Evolutionary conservation across 1,140 invertebrate genomes (phyloP).

Genomic region (Tetragonula clypearis): DNA sequence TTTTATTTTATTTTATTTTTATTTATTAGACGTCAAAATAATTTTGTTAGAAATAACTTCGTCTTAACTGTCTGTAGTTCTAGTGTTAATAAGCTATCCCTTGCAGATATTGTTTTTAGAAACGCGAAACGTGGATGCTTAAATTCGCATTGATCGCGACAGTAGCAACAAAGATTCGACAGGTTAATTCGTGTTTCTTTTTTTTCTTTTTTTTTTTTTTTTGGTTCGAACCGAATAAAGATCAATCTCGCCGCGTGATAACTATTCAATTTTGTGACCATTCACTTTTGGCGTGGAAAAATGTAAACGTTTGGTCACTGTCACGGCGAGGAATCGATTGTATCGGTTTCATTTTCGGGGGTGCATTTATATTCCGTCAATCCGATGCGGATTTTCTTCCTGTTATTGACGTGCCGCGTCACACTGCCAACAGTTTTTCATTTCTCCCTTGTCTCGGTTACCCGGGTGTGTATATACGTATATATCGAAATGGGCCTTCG

Average conservation of each 20-base stretch:
- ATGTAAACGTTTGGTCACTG: slow-evolving; percentile 14
- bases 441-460: slow-evolving; percentile 15
- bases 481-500: not conserved
- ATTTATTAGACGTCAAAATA: too few species aligned
- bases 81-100: too few species aligned
- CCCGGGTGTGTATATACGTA: too few species aligned
- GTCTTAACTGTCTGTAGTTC: too few species aligned
- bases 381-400: slow-evolving; percentile 14
- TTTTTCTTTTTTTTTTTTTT: too few species aligned
- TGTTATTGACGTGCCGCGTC: slow-evolving; percentile 31
- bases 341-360: slow-evolving; percentile 34
- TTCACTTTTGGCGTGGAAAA: not conserved
- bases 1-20: too few species aligned
- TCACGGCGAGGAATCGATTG: slow-evolving; percentile 33
- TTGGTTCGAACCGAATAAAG: slow-evolving; percentile 21
- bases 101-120: too few species aligned
- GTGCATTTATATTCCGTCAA: slow-evolving; percentile 14
- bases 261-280: not conserved
- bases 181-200: too few species aligned
- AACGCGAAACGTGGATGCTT: too few species aligned
- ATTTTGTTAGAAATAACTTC: too few species aligned
- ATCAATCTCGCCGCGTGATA: slow-evolving; percentile 64
- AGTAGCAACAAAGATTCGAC: too few species aligned
- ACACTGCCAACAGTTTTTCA: slow-evolving; percentile 21
- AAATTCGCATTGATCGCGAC: too few species aligned